Conservation (phyloP, 2,113 vertebrate genomes). For the Hippocampus zosterae region DNA sequence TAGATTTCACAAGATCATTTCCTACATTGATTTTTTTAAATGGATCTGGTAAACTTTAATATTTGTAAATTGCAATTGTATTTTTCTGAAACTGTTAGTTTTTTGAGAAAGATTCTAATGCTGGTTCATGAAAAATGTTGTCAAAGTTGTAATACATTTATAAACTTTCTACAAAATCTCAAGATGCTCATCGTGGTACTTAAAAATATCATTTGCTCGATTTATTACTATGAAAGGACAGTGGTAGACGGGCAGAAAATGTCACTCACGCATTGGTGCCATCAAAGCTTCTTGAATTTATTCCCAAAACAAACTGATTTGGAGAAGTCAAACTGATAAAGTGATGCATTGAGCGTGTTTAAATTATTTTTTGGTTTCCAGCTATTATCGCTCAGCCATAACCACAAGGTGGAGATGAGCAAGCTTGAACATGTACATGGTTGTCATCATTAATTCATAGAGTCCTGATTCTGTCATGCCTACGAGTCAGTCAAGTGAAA, state of each 20-base stretch:
- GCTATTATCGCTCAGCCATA: slow-evolving; percentile 32
- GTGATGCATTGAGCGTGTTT: slow-evolving; percentile 13
- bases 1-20: slow-evolving; percentile 1
- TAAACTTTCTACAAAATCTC: background rate
- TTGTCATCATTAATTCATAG: slow-evolving; percentile 66
- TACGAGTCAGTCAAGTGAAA: slow-evolving; percentile 54
- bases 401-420: slow-evolving; percentile 10
- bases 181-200: background rate
- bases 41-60: background rate
- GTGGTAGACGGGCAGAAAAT: background rate
- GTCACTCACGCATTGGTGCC: background rate
- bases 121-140: background rate
- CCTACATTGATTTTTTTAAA: background rate
- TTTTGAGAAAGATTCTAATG: background rate
- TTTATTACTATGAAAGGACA: background rate
- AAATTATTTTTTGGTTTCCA: slow-evolving; percentile 38
- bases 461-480: slow-evolving; percentile 67
- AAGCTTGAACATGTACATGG: slow-evolving; percentile 32
- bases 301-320: slow-evolving; percentile 16
- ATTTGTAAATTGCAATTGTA: background rate
- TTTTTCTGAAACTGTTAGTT: background rate
- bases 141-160: background rate
- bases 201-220: background rate
- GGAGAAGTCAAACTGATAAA: background rate
- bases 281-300: background rate